These are phyloP conservation scores for Theocolax elegans DNA, from an alignment of 1,140 invertebrate species.

Conservation along the genomic window DNA sequence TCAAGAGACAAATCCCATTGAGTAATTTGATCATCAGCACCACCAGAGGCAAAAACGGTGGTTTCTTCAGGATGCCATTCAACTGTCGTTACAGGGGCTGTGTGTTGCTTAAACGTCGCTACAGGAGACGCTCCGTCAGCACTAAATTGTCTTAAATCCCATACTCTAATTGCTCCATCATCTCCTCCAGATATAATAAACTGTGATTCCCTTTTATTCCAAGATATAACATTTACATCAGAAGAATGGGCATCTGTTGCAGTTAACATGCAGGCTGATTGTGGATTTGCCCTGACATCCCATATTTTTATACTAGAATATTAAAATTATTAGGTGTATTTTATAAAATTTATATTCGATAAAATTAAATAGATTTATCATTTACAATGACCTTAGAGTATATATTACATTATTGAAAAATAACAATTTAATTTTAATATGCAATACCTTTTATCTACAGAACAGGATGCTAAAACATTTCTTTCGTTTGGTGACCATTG, in stretches of 20 bases:
- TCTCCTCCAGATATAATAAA: slow-evolving; percentile 82
- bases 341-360: background rate
- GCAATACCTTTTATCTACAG: slow-evolving; percentile 84
- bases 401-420: too few relatives aligned
- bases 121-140: slow-evolving; percentile 78
- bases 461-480: slow-evolving; percentile 94
- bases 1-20: slow-evolving; percentile 97
- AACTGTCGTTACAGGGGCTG: slow-evolving; percentile 90
- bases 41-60: slow-evolving; percentile 92
- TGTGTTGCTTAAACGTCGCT: slow-evolving; percentile 95
- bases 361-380: background rate
- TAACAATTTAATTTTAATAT: too few relatives aligned
- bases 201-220: slow-evolving; percentile 89
- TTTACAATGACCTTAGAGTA: too few relatives aligned
- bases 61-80: slow-evolving; percentile 96
- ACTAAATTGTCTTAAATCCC: slow-evolving; percentile 93
- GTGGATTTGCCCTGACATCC: slow-evolving; percentile 87
- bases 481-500: slow-evolving; percentile 98
- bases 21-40: slow-evolving; percentile 95
- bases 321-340: background rate
- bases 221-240: slow-evolving; percentile 98
- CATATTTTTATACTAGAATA: slow-evolving; percentile 81
- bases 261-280: slow-evolving; percentile 93
- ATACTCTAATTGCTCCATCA: slow-evolving; percentile 93
- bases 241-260: slow-evolving; percentile 85